These are phyloP conservation scores for Orbicella faveolata DNA, from an alignment of 64 coral and sea anemone species.

Conservation along the genomic window DNA sequence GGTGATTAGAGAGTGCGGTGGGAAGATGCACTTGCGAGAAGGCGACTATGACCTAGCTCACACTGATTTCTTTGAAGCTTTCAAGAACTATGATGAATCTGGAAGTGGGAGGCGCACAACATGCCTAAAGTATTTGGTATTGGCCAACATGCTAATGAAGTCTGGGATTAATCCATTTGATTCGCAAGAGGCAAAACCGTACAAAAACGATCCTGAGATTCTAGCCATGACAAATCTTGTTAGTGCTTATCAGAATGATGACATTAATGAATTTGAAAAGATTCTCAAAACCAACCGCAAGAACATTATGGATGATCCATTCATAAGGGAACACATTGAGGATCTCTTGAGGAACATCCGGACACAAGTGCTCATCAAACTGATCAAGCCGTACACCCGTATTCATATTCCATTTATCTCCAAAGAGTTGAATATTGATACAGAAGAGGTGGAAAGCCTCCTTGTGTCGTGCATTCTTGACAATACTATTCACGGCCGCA, in stretches of 20 bases:
- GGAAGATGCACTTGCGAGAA: slow-evolving; percentile 97
- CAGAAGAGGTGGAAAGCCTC: slow-evolving; percentile 98
- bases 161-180: slow-evolving; percentile 99
- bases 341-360: slow-evolving; percentile 97
- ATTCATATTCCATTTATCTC: slow-evolving; percentile 99
- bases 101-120: slow-evolving; percentile 94
- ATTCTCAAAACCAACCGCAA: slow-evolving; percentile 99
- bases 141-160: slow-evolving; percentile 99
- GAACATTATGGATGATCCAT: slow-evolving; percentile 99
- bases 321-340: slow-evolving; percentile 99
- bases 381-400: slow-evolving; percentile 99
- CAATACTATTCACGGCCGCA: slow-evolving; percentile 97
- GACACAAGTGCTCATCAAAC: slow-evolving; percentile 96
- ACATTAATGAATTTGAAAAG: slow-evolving; percentile 99
- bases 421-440: slow-evolving; percentile 96
- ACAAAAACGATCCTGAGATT: slow-evolving; percentile 97
- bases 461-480: slow-evolving; percentile 95
- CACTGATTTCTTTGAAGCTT: slow-evolving; percentile 99
- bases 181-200: slow-evolving; percentile 98
- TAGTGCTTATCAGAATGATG: slow-evolving; percentile 98
- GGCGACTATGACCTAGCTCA: slow-evolving; percentile 96
- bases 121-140: slow-evolving; percentile 93
- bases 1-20: slow-evolving; percentile 96
- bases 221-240: slow-evolving; percentile 98
- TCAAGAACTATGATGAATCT: slow-evolving; percentile 99